phyloP scores from a whole-genome alignment of 2,797 vertebrate species.

The Myiotriccus ornatus region DNA sequence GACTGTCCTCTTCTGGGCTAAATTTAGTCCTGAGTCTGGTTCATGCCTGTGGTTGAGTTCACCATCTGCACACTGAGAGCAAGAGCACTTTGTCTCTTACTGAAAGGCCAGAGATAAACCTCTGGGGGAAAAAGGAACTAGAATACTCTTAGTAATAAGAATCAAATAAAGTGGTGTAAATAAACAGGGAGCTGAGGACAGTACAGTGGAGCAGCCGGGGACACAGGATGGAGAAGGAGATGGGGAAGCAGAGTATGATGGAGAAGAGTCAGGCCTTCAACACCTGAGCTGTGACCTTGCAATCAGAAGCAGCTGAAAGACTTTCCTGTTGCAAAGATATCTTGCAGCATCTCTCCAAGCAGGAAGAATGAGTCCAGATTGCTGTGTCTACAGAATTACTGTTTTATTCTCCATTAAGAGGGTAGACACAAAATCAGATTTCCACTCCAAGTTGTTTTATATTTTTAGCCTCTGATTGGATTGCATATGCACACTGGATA shows the following conservation, averaged over 20 bases:
- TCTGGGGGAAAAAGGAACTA: not conserved
- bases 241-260: rapidly evolving
- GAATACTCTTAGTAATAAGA: not conserved
- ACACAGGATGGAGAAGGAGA: not conserved
- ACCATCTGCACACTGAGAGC: not conserved
- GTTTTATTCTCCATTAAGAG: conserved; percentile 37
- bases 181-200: not conserved
- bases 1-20: not conserved
- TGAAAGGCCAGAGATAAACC: not conserved
- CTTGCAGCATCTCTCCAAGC: not conserved
- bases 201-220: not conserved
- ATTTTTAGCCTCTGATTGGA: conserved; percentile 56
- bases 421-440: conserved; percentile 44
- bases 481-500: conserved; percentile 29
- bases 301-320: not conserved
- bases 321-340: not conserved
- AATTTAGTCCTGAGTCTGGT: not conserved
- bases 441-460: not conserved
- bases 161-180: not conserved
- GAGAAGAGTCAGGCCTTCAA: not conserved
- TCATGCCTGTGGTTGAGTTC: not conserved
- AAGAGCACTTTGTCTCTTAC: not conserved
- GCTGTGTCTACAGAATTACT: conserved; percentile 15
- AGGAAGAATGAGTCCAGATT: conserved; percentile 1
- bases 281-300: not conserved